These are phyloP conservation scores for Antechinus flavipes DNA, from an alignment of 2,113 vertebrate genomes.

Conservation along the genomic window DNA sequence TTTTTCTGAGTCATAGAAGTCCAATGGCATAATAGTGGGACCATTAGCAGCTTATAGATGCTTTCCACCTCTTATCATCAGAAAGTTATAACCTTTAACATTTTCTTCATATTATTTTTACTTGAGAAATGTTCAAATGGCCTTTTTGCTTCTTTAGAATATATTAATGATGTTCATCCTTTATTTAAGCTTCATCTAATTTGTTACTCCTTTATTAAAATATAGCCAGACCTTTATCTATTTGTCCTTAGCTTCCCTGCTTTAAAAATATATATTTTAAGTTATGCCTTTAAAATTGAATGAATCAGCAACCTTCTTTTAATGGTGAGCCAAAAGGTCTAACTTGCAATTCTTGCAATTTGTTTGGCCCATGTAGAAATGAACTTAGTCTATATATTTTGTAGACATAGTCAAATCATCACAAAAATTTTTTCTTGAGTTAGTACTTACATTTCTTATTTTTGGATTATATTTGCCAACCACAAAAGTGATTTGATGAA, in stretches of 20 bases:
- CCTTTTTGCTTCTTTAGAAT: constrained; percentile 47
- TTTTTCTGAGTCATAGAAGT: neutral
- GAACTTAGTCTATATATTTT: neutral
- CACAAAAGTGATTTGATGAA: neutral
- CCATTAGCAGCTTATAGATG: constrained; percentile 12
- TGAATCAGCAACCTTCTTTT: constrained; percentile 8
- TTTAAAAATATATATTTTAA: neutral
- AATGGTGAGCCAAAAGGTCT: neutral
- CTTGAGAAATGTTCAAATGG: neutral
- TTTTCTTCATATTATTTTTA: constrained; percentile 50
- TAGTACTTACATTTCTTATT: neutral
- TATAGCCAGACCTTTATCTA: neutral
- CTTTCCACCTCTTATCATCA: constrained; percentile 12
- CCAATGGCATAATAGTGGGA: neutral
- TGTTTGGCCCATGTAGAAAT: neutral
- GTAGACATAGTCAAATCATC: neutral
- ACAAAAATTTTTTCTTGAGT: neutral
- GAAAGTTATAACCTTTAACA: constrained; percentile 42
- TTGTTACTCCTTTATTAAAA: neutral
- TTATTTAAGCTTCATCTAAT: neutral
- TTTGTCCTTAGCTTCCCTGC: constrained; percentile 28
- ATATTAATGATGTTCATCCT: neutral
- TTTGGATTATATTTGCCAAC: neutral
- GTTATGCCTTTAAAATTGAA: neutral
- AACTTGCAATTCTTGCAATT: neutral